Evolutionary conservation across 92 coral and sea anemone species (phyloP), one percentile per base, ranked within the genome.

Genomic region (Porites rus): DNA sequence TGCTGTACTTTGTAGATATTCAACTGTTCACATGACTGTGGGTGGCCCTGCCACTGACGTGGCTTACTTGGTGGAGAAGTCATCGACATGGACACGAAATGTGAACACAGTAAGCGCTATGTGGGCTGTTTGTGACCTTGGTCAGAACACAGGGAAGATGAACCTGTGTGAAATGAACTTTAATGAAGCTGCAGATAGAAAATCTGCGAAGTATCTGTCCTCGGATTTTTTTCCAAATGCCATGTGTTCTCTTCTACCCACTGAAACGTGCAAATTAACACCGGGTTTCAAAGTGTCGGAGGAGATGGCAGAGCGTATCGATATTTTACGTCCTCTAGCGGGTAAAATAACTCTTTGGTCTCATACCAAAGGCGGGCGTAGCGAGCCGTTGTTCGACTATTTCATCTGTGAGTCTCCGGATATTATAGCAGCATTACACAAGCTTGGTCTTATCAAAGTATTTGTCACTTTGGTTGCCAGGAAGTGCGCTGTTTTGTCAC

Each of bases 81-180:
- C 54, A 72, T 72, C 22, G 18, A 11, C 19, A 9, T 72, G 76
- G 76, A 46, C 76, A 6, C 2, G 76, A 2, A 72, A 72, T 46
- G 76, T 72, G 22, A 38, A 14, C 7, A 14, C 46, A 72, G 50
- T 72, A 28, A 72, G 58, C 19, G 76, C 76, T 1, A 72, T 72
- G 76, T 72, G 76, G 76, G 76, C 76, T 14, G 76, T 72, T 38
- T 72, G 76, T 46, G 76, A 72, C 8, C 52, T 72, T 10, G 76
- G 76, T 43, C 2, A n/a, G 1, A 72, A 72, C 19, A 72, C 76
- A 11, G 76, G 76, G 54, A 72, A 43, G 12, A 72, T 72, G 76
- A 72, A 72, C 17, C 54, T 72, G 8, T 72, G 76, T 72, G 76
- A 31, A 5, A 43, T 72, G 76, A 72, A 72, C 56, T 72, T 72